Percentiles rank a stretch among this genome's conserved stretches.
Conservation (phyloP, 2,888 invertebrate species). For the Hydraecia micacea region DNA sequence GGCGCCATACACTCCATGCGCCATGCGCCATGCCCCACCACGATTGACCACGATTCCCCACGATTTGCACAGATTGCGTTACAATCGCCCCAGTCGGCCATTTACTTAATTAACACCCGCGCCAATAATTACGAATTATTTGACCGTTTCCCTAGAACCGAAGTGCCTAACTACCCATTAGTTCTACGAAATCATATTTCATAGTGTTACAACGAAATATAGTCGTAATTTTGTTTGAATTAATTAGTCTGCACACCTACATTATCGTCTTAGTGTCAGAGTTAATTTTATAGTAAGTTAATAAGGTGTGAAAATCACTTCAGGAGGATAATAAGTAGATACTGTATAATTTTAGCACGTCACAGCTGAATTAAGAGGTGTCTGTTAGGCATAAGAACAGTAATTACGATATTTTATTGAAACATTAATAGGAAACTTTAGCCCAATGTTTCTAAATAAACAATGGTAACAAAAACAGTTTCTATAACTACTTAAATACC, state of each 20-base stretch:
- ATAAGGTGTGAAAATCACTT: conserved; percentile 34
- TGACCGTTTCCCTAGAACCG: conserved; percentile 54
- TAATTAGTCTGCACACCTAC: conserved; percentile 56
- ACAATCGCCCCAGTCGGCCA: conserved; percentile 77
- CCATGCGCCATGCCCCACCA: conserved; percentile 55
- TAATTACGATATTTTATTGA: background rate
- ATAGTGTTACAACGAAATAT: conserved; percentile 40
- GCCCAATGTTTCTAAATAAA: background rate
- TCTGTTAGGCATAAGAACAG: conserved; percentile 1
- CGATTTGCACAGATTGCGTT: conserved; percentile 82
- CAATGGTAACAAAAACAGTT: background rate
- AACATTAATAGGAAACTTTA: background rate
- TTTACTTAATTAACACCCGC: conserved; percentile 78
- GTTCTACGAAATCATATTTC: conserved; percentile 55
- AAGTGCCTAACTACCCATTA: conserved; percentile 42
- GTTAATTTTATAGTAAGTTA: conserved; percentile 44
- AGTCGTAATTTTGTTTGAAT: conserved; percentile 50
- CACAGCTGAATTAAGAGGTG: background rate
- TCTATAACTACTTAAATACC: too few relatives aligned
- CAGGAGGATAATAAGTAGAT: background rate
- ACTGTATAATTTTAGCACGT: conserved; percentile 14
- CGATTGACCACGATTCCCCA: conserved; percentile 31
- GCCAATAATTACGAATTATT: conserved; percentile 60
- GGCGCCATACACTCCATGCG: conserved; percentile 82
- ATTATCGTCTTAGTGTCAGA: conserved; percentile 38